Evolutionary conservation across 1,140 invertebrate genomes (phyloP).

Genomic region (Ganaspis sp.): DNA sequence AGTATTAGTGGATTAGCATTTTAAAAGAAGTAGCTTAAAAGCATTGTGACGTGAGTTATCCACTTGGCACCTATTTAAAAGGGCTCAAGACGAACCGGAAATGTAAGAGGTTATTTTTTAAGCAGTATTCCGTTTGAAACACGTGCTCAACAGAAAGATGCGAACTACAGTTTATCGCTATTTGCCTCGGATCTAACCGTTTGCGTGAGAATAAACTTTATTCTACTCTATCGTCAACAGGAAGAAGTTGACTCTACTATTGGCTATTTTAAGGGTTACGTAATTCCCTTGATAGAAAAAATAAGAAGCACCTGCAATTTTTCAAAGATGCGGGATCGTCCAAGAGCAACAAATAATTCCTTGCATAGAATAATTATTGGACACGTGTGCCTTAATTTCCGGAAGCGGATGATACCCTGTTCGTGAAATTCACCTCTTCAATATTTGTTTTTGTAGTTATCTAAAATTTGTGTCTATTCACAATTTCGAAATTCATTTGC

Average conservation of each 20-base stretch:
- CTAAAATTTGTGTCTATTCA: too few relatives aligned
- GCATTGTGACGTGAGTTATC: background rate
- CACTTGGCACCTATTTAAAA: background rate
- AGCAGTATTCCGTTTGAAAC: background rate
- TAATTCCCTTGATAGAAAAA: constrained; percentile 2
- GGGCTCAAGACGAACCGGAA: constrained; percentile 5
- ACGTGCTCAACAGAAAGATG: background rate
- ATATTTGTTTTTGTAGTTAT: too few relatives aligned
- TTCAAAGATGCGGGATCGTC: constrained; percentile 20
- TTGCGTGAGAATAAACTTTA: background rate
- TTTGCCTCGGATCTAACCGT: background rate
- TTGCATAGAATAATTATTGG: constrained; percentile 17
- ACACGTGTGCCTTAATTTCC: constrained; percentile 21
- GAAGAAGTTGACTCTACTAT: background rate
- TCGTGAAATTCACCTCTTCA: too few relatives aligned
- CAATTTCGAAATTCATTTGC: too few relatives aligned
- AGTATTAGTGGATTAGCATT: constrained; percentile 9
- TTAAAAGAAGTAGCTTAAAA: constrained; percentile 20
- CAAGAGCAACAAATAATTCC: background rate
- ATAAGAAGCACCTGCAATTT: constrained; percentile 9
- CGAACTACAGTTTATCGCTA: background rate
- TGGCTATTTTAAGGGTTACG: background rate
- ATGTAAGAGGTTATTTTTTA: background rate
- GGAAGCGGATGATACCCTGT: background rate
- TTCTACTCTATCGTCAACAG: background rate